Evolutionary conservation across 2,113 vertebrate genomes (phyloP).

Genomic region (Dolichallabes microphthalmus): DNA sequence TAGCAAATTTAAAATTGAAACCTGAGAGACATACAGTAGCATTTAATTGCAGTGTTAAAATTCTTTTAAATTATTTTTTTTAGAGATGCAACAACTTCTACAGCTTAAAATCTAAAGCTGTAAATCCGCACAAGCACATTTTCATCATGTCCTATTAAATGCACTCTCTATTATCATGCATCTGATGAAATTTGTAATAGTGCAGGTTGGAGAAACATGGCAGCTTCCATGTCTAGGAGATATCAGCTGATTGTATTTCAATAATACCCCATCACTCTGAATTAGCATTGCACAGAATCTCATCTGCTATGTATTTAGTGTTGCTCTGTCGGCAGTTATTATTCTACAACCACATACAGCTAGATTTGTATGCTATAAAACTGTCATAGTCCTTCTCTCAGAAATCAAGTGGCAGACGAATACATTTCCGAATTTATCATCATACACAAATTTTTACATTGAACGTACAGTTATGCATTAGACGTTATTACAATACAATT

Average conservation of each 20-base stretch:
- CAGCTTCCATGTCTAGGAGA: conserved; percentile 10
- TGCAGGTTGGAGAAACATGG: conserved; percentile 35
- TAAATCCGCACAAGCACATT: conserved; percentile 39
- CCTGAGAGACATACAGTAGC: conserved; percentile 13
- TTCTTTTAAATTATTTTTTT: conserved; percentile 20
- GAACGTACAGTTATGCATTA: not conserved
- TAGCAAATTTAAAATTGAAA: conserved; percentile 27
- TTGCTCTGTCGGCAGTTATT: conserved; percentile 26
- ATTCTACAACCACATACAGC: conserved; percentile 26
- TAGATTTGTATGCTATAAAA: not conserved
- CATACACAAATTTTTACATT: not conserved
- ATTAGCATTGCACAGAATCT: conserved; percentile 36
- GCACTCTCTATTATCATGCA: conserved; percentile 18
- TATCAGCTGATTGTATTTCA: conserved; percentile 41
- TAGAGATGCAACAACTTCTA: conserved; percentile 26
- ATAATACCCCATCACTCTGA: conserved; percentile 49
- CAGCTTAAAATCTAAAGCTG: not conserved
- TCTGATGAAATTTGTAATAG: conserved; percentile 30
- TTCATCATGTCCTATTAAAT: conserved; percentile 27
- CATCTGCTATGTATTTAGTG: conserved; percentile 21
- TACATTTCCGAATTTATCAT: not conserved
- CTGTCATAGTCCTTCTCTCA: not conserved
- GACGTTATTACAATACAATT: not conserved
- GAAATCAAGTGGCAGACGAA: conserved; percentile 6
- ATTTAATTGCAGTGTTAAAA: conserved; percentile 22